phyloP scores from a whole-genome alignment of 1,140 invertebrate genomes.

The Holotrichia oblita region DNA sequence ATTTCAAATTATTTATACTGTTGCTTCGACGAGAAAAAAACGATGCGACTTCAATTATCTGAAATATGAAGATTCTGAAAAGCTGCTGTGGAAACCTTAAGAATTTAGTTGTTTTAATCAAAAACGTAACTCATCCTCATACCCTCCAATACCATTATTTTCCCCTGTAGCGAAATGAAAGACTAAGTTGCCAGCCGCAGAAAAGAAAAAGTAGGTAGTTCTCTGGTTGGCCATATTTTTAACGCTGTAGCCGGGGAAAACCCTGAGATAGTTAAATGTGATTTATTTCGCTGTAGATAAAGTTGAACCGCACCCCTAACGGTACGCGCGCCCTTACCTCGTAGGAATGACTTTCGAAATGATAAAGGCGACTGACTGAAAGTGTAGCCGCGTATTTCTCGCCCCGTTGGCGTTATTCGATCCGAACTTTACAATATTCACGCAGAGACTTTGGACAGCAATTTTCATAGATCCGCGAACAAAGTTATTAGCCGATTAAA shows the following conservation, averaged over 20 bases:
- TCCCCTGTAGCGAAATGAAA: not conserved
- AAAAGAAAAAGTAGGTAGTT: constrained; percentile 10
- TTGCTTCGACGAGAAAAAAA: no score
- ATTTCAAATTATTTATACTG: no score
- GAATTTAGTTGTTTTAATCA: no score
- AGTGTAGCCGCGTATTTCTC: not conserved
- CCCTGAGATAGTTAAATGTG: constrained; percentile 52
- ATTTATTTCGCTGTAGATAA: constrained; percentile 8
- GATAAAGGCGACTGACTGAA: not conserved
- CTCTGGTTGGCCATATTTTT: constrained; percentile 52
- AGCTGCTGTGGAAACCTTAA: no score
- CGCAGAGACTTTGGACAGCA: not conserved
- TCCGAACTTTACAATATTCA: not conserved
- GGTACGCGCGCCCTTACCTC: not conserved
- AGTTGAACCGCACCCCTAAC: not conserved
- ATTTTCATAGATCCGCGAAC: not conserved
- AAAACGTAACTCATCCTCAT: not conserved
- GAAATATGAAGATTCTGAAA: no score
- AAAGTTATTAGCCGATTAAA: constrained; percentile 17
- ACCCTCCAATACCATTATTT: not conserved
- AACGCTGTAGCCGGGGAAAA: constrained; percentile 46
- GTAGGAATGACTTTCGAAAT: not conserved
- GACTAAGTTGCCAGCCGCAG: not conserved
- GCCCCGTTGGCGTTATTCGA: not conserved
- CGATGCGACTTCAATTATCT: no score